Evolutionary conservation across 2,888 invertebrate species (phyloP).

Genomic region (Pollenia angustigena): DNA sequence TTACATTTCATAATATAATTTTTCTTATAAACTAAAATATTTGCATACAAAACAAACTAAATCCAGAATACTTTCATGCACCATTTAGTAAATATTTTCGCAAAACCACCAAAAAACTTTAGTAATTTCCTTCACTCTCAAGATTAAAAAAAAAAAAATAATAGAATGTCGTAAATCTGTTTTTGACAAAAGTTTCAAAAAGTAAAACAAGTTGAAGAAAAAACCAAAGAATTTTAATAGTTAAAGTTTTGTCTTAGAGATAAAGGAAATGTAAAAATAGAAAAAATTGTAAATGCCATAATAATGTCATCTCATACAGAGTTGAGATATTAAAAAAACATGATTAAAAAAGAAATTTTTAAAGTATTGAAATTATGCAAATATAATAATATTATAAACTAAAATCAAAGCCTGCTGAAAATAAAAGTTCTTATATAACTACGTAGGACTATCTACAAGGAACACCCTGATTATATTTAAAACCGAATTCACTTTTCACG

Average conservation of each 20-base stretch:
- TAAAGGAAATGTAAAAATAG: neutral
- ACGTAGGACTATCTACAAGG: no score
- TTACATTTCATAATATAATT: neutral
- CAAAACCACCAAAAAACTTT: constrained; percentile 62
- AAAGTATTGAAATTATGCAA: no score
- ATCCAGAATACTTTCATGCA: constrained; percentile 41
- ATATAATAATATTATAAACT: no score
- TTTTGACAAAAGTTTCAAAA: constrained; percentile 59
- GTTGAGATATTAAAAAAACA: no score
- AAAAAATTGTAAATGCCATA: no score
- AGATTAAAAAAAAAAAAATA: constrained; percentile 1
- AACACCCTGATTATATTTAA: no score
- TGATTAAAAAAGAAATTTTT: no score
- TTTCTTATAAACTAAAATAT: neutral
- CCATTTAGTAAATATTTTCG: constrained; percentile 56
- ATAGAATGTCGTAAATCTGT: constrained; percentile 26
- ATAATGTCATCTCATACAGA: no score
- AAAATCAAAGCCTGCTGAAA: no score
- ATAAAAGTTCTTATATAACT: no score
- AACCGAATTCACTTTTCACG: no score
- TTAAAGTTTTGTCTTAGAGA: constrained; percentile 17
- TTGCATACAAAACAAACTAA: constrained; percentile 15
- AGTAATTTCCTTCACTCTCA: constrained; percentile 53
- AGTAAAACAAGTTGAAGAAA: constrained; percentile 55
- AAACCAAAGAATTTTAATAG: constrained; percentile 32